Conservation (phyloP, 30 jellyfish, hydroid and myxozoan genomes). For the Chrysaora quinquecirrha region DNA sequence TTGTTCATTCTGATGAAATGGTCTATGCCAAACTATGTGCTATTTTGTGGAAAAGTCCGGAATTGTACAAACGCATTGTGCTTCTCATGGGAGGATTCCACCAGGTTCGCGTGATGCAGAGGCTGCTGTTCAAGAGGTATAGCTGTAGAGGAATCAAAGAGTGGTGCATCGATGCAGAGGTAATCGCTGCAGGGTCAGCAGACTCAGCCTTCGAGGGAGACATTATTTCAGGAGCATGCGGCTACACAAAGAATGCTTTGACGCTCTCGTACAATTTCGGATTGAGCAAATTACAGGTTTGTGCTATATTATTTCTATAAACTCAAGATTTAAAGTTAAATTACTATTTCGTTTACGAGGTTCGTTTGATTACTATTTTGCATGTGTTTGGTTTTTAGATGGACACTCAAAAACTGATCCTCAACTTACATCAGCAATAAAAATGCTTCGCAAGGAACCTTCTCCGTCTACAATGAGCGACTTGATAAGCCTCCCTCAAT, state of each 20-base stretch:
- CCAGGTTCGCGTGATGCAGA: constrained; percentile 34
- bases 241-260: too few species aligned
- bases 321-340: too few species aligned
- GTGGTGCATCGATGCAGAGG: constrained; percentile 48
- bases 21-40: too few species aligned
- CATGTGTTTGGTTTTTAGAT: not conserved
- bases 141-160: constrained; percentile 24
- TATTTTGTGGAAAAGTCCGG: constrained; percentile 43
- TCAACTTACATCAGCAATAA: too few species aligned
- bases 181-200: constrained; percentile 35
- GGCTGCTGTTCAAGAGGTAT: constrained; percentile 17
- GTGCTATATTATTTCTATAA: not conserved
- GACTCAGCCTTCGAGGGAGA: constrained; percentile 31
- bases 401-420: not conserved
- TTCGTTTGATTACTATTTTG: not conserved
- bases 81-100: constrained; percentile 64
- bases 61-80: constrained; percentile 6
- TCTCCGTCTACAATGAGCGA: not conserved
- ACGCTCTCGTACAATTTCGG: too few species aligned
- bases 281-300: not conserved
- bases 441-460: not conserved
- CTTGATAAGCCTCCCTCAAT: not conserved
- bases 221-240: constrained; percentile 48
- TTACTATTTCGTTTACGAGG: too few species aligned
- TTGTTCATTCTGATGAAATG: too few species aligned